Percentiles rank a stretch among this genome's conserved stretches.
These are phyloP conservation scores for Pentalonia nigronervosa DNA, from an alignment of 1,140 invertebrate genomes.

Conservation along the genomic window DNA sequence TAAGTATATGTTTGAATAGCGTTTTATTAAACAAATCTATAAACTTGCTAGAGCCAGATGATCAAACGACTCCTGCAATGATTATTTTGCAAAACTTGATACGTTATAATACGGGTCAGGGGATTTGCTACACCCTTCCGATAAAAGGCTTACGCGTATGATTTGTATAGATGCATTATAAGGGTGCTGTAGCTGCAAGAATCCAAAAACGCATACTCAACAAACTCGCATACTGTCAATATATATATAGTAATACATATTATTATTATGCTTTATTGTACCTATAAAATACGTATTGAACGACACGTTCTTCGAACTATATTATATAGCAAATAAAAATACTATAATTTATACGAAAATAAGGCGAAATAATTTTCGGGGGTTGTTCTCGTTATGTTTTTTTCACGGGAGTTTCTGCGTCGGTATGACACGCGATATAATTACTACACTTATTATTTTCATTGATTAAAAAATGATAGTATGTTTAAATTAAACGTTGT, in stretches of 20 bases:
- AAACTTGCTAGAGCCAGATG: slow-evolving; percentile 7
- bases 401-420: too few relatives aligned
- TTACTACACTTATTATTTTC: too few relatives aligned
- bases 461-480: too few relatives aligned
- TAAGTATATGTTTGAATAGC: background rate
- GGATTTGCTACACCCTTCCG: background rate
- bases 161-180: background rate
- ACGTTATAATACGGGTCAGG: background rate
- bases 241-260: background rate
- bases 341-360: background rate
- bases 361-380: background rate
- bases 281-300: background rate
- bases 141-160: background rate
- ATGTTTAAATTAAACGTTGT: too few relatives aligned
- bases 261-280: background rate
- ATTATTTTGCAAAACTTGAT: background rate
- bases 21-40: background rate
- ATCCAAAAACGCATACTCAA: background rate
- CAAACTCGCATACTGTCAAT: background rate
- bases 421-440: too few relatives aligned
- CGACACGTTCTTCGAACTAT: too few relatives aligned
- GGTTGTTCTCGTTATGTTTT: background rate
- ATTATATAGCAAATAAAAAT: background rate
- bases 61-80: background rate
- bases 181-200: background rate